These are phyloP conservation scores for Willowsia nigromaculata DNA, from an alignment of 2,888 invertebrate genomes.

Conservation along the genomic window DNA sequence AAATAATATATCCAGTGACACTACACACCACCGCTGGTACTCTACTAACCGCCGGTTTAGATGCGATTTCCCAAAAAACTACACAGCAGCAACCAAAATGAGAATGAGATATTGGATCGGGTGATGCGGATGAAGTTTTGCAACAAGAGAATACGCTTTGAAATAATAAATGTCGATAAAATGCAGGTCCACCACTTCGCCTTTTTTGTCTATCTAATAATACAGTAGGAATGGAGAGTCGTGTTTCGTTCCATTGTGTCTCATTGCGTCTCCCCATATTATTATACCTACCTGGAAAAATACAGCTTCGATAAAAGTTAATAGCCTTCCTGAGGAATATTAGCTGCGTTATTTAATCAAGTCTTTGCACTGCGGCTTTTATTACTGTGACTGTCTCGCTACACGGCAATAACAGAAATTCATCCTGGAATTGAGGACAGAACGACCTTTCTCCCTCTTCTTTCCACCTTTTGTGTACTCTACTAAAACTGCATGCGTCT, in stretches of 20 bases:
- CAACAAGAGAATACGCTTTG: not conserved
- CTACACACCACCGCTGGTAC: not conserved
- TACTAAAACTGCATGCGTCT: not conserved
- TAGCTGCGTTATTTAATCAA: slow-evolving; percentile 55
- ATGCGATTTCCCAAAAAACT: not conserved
- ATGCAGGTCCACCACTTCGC: not conserved
- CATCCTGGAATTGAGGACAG: not conserved
- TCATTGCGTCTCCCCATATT: not conserved
- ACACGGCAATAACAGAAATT: slow-evolving; percentile 1
- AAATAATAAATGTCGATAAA: slow-evolving; percentile 13
- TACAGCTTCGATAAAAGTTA: slow-evolving; percentile 39
- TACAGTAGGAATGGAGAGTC: not conserved
- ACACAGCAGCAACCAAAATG: not conserved
- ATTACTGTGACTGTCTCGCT: slow-evolving; percentile 11
- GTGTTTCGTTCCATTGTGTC: not conserved
- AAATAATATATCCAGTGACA: not conserved
- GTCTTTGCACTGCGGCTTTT: slow-evolving; percentile 30
- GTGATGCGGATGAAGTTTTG: not conserved
- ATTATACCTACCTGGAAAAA: not conserved
- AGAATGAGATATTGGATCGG: not conserved
- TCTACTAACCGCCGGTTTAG: not conserved
- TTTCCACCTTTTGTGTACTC: not conserved
- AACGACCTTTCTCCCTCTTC: not conserved
- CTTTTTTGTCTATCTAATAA: not conserved
- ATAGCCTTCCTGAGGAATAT: slow-evolving; percentile 42